phyloP scores from a whole-genome alignment of 2,113 vertebrate species.

The Spea multiplicata region DNA sequence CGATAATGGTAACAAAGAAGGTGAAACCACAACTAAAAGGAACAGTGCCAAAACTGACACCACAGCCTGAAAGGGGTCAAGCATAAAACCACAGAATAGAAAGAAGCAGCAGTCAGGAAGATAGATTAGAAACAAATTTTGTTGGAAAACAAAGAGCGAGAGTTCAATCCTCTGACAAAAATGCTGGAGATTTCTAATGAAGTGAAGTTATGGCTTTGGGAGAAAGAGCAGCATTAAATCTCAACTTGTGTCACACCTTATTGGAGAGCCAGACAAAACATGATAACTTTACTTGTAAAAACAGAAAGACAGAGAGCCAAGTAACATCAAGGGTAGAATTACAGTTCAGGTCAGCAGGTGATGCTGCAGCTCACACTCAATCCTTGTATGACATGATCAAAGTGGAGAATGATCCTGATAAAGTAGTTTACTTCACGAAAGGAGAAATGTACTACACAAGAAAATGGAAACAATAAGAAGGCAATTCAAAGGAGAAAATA shows the following conservation, averaged over 20 bases:
- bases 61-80: slow-evolving; percentile 61
- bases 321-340: slow-evolving; percentile 73
- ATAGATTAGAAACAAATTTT: slow-evolving; percentile 65
- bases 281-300: slow-evolving; percentile 67
- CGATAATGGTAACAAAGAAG: slow-evolving; percentile 59
- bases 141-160: slow-evolving; percentile 66
- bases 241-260: slow-evolving; percentile 67
- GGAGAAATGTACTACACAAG: slow-evolving; percentile 77
- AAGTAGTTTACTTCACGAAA: slow-evolving; percentile 62
- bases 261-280: slow-evolving; percentile 71
- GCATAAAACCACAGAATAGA: slow-evolving; percentile 63
- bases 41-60: slow-evolving; percentile 61
- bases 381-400: slow-evolving; percentile 64
- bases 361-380: slow-evolving; percentile 67
- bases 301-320: slow-evolving; percentile 75
- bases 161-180: slow-evolving; percentile 64
- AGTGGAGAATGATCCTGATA: slow-evolving; percentile 66
- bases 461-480: slow-evolving; percentile 77
- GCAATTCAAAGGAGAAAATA: too few relatives aligned
- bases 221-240: slow-evolving; percentile 77
- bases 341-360: slow-evolving; percentile 65
- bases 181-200: slow-evolving; percentile 72
- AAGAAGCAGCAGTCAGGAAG: slow-evolving; percentile 64
- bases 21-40: slow-evolving; percentile 60
- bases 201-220: slow-evolving; percentile 65